Base-by-base conservation (phyloP, 2,113 vertebrate genomes). In the Sarotherodon lohbergeri region DNA sequence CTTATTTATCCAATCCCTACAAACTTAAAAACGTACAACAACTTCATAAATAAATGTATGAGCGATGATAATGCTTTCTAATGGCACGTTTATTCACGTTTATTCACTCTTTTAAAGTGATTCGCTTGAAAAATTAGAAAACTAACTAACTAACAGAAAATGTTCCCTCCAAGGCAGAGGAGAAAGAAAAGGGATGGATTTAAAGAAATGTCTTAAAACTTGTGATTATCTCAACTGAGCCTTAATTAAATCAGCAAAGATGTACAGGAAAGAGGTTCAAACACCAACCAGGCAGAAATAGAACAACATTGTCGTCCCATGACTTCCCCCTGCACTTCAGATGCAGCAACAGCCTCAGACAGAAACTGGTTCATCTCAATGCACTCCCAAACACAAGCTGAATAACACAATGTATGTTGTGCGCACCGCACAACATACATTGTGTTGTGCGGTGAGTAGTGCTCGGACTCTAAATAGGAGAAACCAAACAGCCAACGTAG, bases 371-470 rank as follows among this genome's bases (percentile, higher is more conserved):
- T 66, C 19, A 13, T 2, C 17, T 66, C 34, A 66, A 39, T n/a
- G 10, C 61, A 66, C 17, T n/a, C 61, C 61, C 61, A 66, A 39
- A 66, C 61, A 66, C 34, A 66, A 68, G 3, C 19, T 13, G 34
- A 68, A 22, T 0, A 68, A 68, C 34, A 14, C 3, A 22, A 68
- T 13, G 19, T 8, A 41, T 68, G 63, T 2, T 68, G 63, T 68
- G 61, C 1, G 1, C 22, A 22, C 22, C 22, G 1, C 22, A 22
- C 22, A 22, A 22, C 22, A 22, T 22, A 22, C 22, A 22, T 22
- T 22, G 22, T 22, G 22, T 22, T 22, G 22, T 0, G 19, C 0
- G 0, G 34, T 66, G 61, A 39, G 61, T 12, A 66, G 61, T 39
- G 10, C 34, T 5, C 4, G 3, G 34, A 66, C 61, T 39, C 34